Percentiles rank a stretch among this genome's conserved stretches.
Conservation (phyloP, 1,140 invertebrate species). For the Eupristina koningsbergeri region DNA sequence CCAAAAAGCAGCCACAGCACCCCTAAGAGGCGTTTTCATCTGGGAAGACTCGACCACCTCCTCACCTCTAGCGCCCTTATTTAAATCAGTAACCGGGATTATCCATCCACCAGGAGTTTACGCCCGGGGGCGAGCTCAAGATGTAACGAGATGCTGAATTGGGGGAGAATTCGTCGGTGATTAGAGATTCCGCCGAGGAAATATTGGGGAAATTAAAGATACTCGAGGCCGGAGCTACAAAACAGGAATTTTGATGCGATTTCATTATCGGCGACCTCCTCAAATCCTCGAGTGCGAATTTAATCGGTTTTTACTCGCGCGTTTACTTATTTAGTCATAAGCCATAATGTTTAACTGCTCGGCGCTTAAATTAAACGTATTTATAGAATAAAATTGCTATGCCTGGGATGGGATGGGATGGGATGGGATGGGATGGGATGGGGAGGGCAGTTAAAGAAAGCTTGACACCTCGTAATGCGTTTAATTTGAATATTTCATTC, state of each 20-base stretch:
- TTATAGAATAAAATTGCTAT: not conserved
- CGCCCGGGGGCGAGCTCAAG: not conserved
- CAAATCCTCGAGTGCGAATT: not conserved
- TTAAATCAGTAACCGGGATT: slow-evolving; percentile 30
- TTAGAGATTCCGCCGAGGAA: not conserved
- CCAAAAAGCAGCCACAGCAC: not conserved
- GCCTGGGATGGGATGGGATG: too few relatives aligned
- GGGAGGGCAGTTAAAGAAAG: not conserved
- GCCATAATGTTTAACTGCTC: not conserved
- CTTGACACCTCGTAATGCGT: too few relatives aligned
- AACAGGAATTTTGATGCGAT: not conserved
- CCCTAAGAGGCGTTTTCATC: too few relatives aligned
- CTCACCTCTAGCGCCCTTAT: slow-evolving; percentile 50
- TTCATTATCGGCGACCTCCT: not conserved
- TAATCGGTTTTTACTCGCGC: not conserved
- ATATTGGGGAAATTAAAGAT: slow-evolving; percentile 28
- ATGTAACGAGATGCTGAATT: not conserved
- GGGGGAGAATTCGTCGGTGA: not conserved
- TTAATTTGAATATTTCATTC: not conserved
- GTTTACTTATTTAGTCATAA: not conserved
- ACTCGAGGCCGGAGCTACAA: not conserved
- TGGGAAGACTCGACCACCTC: not conserved
- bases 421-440: too few relatives aligned
- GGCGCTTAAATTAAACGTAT: not conserved
- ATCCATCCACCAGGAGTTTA: not conserved